Evolutionary conservation across 2,888 invertebrate species (phyloP).

Genomic region (Eupithecia centaureata): DNA sequence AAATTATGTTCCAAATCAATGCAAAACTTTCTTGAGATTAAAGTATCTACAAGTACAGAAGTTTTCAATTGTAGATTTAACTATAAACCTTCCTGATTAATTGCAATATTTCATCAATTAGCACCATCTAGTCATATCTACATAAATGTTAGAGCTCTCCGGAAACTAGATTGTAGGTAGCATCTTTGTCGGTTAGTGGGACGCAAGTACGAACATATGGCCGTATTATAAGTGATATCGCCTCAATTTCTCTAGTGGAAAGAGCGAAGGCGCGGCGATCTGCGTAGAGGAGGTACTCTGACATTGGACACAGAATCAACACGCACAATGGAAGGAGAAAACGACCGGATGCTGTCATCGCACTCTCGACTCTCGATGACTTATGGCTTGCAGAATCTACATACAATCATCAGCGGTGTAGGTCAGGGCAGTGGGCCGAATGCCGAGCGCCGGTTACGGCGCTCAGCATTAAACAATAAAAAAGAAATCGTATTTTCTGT

Average conservation of each 20-base stretch:
- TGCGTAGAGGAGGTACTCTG: slow-evolving; percentile 32
- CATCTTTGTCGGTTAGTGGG: slow-evolving; percentile 73
- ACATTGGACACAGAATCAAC: slow-evolving; percentile 43
- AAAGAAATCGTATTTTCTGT: slow-evolving; percentile 24
- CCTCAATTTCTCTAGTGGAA: slow-evolving; percentile 71
- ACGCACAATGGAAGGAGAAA: slow-evolving; percentile 73
- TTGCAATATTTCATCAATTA: neutral
- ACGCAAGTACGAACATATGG: slow-evolving; percentile 62
- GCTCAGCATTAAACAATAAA: too few relatives aligned
- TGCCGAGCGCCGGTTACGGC: neutral
- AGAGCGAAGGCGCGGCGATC: slow-evolving; percentile 54
- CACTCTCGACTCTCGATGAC: slow-evolving; percentile 64
- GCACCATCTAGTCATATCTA: neutral
- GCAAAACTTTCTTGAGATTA: neutral
- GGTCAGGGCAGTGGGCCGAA: slow-evolving; percentile 78
- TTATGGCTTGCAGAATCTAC: slow-evolving; percentile 81
- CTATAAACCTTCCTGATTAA: neutral
- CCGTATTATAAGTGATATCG: slow-evolving; percentile 69
- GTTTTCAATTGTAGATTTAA: neutral
- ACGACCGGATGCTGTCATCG: slow-evolving; percentile 78
- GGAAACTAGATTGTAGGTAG: slow-evolving; percentile 52
- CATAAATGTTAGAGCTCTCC: slow-evolving; percentile 29
- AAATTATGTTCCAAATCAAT: neutral
- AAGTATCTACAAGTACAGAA: too few relatives aligned
- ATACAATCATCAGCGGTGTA: slow-evolving; percentile 79